A percentile compares a stretch with the other conserved stretches of the same genome.
Conservation (phyloP, 2,888 invertebrate species). For the Epinotia nisella region DNA sequence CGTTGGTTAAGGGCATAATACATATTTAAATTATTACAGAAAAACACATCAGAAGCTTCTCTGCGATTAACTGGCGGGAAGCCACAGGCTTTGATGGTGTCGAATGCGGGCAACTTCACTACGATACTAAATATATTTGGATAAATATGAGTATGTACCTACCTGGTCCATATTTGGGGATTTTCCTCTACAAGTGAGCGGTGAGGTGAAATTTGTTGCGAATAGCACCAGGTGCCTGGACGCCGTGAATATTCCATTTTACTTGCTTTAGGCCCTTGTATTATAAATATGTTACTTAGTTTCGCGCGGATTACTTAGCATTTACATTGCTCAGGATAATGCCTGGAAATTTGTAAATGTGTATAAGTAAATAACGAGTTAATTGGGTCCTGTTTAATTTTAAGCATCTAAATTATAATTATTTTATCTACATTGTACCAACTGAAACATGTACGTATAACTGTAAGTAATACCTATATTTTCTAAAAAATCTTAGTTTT, state of each 20-base stretch:
- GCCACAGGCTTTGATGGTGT: no score
- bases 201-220: not conserved
- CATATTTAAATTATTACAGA: no score
- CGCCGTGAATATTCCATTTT: slow-evolving; percentile 49
- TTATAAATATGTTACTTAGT: slow-evolving; percentile 45
- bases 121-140: no score
- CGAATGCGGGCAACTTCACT: no score
- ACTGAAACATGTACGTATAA: no score
- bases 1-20: no score
- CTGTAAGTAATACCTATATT: no score
- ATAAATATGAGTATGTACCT: no score
- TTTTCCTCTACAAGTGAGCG: not conserved
- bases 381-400: not conserved
- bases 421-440: not conserved
- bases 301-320: slow-evolving; percentile 39
- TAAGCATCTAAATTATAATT: not conserved
- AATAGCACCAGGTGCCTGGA: not conserved
- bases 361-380: slow-evolving; percentile 10
- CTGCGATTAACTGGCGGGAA: no score
- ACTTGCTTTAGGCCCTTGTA: slow-evolving; percentile 38
- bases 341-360: slow-evolving; percentile 2
- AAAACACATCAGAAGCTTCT: no score
- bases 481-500: no score
- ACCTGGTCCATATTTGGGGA: no score
- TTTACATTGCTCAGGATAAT: slow-evolving; percentile 41